These are phyloP conservation scores for Polyommatus icarus DNA, from an alignment of 2,888 invertebrate species.

Conservation along the genomic window DNA sequence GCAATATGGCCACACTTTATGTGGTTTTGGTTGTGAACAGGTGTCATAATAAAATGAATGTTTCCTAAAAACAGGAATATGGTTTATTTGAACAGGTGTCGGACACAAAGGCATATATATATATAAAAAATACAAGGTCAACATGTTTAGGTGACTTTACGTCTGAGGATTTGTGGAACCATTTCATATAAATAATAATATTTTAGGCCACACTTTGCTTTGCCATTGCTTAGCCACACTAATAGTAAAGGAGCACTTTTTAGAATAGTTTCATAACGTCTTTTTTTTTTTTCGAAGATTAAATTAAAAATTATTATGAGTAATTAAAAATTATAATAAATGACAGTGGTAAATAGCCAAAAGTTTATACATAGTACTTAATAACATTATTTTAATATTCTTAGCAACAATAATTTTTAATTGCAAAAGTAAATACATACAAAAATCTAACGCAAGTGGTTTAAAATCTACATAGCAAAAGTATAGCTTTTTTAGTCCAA, in stretches of 20 bases:
- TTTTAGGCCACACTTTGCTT: background rate
- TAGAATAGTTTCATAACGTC: background rate
- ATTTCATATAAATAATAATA: background rate
- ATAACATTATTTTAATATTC: too few relatives aligned
- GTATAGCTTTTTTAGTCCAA: background rate
- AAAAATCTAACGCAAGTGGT: background rate
- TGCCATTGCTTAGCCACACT: background rate
- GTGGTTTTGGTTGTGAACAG: background rate
- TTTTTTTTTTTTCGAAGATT: background rate
- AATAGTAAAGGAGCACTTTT: background rate
- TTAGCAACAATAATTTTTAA: too few relatives aligned
- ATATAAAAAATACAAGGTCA: slow-evolving; percentile 14
- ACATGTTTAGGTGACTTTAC: background rate
- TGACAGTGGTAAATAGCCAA: too few relatives aligned
- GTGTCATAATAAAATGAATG: background rate
- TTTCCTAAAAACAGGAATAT: background rate
- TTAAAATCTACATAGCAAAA: background rate
- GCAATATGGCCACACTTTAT: background rate
- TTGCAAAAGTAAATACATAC: too few relatives aligned
- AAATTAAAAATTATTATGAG: too few relatives aligned
- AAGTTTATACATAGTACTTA: too few relatives aligned
- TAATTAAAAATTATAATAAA: too few relatives aligned
- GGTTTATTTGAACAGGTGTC: background rate
- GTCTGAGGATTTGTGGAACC: background rate
- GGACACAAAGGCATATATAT: background rate